Evolutionary conservation across 2,797 vertebrate species (phyloP), one percentile per base, ranked within the genome.

Genomic region (Sebastes iracundus): DNA sequence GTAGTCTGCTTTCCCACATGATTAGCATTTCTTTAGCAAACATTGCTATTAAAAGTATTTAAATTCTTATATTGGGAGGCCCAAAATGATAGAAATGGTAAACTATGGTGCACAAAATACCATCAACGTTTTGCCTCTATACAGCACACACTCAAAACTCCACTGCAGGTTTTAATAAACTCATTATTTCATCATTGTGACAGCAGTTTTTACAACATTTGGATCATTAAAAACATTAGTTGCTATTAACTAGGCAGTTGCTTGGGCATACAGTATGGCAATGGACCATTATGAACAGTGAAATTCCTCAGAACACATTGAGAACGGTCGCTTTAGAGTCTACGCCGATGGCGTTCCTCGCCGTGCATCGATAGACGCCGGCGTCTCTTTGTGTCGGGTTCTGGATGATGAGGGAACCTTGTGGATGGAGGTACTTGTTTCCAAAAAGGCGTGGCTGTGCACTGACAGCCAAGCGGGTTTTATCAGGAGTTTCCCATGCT

Each of bases 401-500:
- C 89, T 98, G 98, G 78, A 99, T 96, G 74, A 97, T 94, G 35
- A 99, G 93, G 0, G 97, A 96, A 4, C 98, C 98, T 85, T 97
- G 96, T 0, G 98, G 97, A 70, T 98, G 97, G 5, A 99, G 93
- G 85, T 97, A 97, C 82, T 97, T 96, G 93, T 98, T 97, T 35
- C 97, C 97, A 42, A 96, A 96, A 3, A 97, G 90, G 0, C 97
- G 97, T 0, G 97, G 97, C 25, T 97, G 96, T 2, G 93, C 28
- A 59, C 94, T 94, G 7, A 95, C 95, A 8, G 91, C 94, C 83
- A 99, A 80, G 13, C 94, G 95, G 0, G 93, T 95, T 88, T 95
- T 96, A 81, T 97, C 97, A 0, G 98, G 98, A 7, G 97, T 96
- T 65, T 98, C 97, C 98, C 98, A 99, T 0, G 94, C 94, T 20